phyloP scores from a whole-genome alignment of 2,888 invertebrate genomes.

The Resseliella maxima region DNA sequence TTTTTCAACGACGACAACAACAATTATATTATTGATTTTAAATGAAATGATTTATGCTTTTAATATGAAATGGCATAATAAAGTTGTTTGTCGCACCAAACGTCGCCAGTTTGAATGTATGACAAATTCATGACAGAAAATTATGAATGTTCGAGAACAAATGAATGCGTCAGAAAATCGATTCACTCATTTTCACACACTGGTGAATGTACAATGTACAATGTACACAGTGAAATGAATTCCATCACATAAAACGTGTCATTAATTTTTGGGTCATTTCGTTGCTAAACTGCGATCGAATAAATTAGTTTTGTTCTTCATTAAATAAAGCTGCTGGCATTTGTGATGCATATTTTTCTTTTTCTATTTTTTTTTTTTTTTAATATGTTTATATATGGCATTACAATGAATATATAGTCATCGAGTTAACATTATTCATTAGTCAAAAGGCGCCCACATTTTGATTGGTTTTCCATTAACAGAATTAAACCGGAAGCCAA shows the following conservation, averaged over 20 bases:
- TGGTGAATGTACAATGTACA: not conserved
- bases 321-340: conserved; percentile 17
- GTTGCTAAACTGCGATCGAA: not conserved
- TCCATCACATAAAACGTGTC: conserved; percentile 52
- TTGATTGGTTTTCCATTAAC: conserved; percentile 37
- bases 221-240: not conserved
- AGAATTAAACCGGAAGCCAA: not conserved
- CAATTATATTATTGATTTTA: not conserved
- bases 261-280: conserved; percentile 47
- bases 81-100: conserved; percentile 13
- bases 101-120: not conserved
- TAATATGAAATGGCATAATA: not conserved
- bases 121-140: not conserved
- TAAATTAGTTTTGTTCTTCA: conserved; percentile 45
- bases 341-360: conserved; percentile 20
- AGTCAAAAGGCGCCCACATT: not conserved
- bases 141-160: not conserved
- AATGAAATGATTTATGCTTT: conserved; percentile 39
- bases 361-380: too few relatives aligned
- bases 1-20: not conserved
- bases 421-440: not conserved
- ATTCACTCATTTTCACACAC: not conserved
- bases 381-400: not conserved
- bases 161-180: not conserved
- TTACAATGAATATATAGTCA: not conserved